These are phyloP conservation scores for Erebia aethiops DNA, from an alignment of 2,888 invertebrate species.

Conservation along the genomic window DNA sequence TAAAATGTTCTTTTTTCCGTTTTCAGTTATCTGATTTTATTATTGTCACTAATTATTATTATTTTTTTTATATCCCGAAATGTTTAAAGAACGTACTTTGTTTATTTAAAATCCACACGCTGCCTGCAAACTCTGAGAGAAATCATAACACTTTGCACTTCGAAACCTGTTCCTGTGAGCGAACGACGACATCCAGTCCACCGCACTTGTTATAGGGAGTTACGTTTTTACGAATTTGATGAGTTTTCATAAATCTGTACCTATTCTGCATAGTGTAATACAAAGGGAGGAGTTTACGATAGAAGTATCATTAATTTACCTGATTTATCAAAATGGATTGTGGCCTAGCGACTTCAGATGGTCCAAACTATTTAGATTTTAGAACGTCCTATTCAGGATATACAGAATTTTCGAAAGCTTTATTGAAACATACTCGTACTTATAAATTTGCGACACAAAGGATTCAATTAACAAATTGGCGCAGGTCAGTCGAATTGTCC, in stretches of 20 bases:
- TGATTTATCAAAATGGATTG: neutral
- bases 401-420: neutral
- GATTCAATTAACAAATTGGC: constrained; percentile 27
- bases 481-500: constrained; percentile 35
- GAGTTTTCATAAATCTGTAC: neutral
- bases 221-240: neutral
- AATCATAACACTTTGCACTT: constrained; percentile 35
- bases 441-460: neutral
- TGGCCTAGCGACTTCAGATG: no score
- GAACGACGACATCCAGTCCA: constrained; percentile 50
- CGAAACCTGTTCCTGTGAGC: constrained; percentile 70
- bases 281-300: constrained; percentile 1
- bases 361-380: no score
- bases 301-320: neutral
- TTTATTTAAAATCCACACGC: constrained; percentile 24
- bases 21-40: constrained; percentile 47
- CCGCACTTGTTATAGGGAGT: neutral
- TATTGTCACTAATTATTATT: neutral
- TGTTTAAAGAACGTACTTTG: neutral
- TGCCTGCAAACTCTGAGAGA: constrained; percentile 32
- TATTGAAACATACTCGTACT: neutral
- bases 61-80: neutral
- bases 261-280: neutral
- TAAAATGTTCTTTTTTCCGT: constrained; percentile 68
- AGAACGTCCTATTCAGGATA: no score